These are phyloP conservation scores for Acrossocheilus fasciatus DNA, from an alignment of 2,797 vertebrate genomes.

Conservation along the genomic window DNA sequence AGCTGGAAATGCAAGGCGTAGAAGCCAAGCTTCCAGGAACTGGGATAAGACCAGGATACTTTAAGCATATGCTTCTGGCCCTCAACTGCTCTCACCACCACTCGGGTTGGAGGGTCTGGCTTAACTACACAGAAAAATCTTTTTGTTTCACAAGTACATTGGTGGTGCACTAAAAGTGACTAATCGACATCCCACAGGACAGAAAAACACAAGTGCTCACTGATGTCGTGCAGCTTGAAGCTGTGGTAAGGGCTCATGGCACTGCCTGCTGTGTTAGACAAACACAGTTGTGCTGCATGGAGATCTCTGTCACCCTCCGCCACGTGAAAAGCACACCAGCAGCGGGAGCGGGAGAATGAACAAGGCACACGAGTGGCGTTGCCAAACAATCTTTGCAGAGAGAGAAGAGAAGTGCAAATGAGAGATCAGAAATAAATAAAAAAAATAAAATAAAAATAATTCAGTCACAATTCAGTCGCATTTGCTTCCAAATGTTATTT, in stretches of 20 bases:
- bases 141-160: not conserved
- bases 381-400: slow-evolving; percentile 6
- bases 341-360: slow-evolving; percentile 77
- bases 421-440: not conserved
- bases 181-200: not conserved
- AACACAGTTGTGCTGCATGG: slow-evolving; percentile 77
- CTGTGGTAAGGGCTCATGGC: slow-evolving; percentile 61
- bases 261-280: slow-evolving; percentile 70
- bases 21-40: slow-evolving; percentile 80
- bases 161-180: not conserved
- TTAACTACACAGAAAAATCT: slow-evolving; percentile 76
- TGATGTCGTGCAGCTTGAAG: slow-evolving; percentile 69
- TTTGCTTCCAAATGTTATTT: not conserved
- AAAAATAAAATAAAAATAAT: not conserved
- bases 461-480: not conserved
- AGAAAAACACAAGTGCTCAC: slow-evolving; percentile 73
- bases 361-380: slow-evolving; percentile 61
- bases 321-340: slow-evolving; percentile 77
- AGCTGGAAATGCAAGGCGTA: slow-evolving; percentile 78
- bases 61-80: slow-evolving; percentile 66
- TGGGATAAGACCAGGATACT: slow-evolving; percentile 83
- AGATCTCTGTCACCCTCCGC: slow-evolving; percentile 62
- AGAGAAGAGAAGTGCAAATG: not conserved
- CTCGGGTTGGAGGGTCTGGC: slow-evolving; percentile 82
- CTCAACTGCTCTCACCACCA: slow-evolving; percentile 67